Evolutionary conservation across 2,113 vertebrate genomes (phyloP), one percentile per base, ranked within the genome.

Genomic region (Oplegnathus fasciatus): DNA sequence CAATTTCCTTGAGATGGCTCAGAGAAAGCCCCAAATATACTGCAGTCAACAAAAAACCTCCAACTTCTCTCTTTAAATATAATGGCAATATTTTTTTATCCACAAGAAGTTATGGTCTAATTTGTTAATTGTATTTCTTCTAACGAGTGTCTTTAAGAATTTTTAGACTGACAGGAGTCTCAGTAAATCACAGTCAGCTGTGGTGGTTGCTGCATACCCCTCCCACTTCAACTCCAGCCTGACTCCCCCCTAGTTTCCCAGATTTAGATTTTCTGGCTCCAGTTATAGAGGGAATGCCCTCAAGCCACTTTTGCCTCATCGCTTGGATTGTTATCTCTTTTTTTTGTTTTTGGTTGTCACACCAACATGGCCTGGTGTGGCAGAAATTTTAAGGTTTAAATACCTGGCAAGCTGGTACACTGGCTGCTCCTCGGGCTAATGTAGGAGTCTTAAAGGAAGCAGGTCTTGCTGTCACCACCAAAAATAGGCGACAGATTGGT

Each of bases 401-500:
- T 52, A 44, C n/a, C 4, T 74, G 48, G 75, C 54, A 78, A 26
- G 22, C 9, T 61, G 10, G 42, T 17, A 32, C 14, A 24, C 64
- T 32, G 6, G 26, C 55, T 69, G 78, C 73, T 81, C 22, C 44
- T 8, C 32, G 44, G 17, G 50, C 40, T 66, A 61, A 50, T 55
- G 34, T 60, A 42, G 26, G 5, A 11, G 28, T 34, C 44, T 32
- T 52, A 50, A 24, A 65, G 28, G 1, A 55, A 52, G 64, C 37
- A 61, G 46, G n/a, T 70, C 76, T 75, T 34, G 7, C 67, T 62
- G 50, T 28, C 22, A 68, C 46, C n/a, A 58, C 30, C 54, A 85
- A 65, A 83, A 80, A 83, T 40, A 68, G 20, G 42, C 32, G 20
- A 94, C 92, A 75, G 92, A 93, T 94, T 95, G 94, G 95, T 96